Base-by-base conservation (phyloP, 1,140 invertebrate genomes). In the Idris sp. region DNA sequence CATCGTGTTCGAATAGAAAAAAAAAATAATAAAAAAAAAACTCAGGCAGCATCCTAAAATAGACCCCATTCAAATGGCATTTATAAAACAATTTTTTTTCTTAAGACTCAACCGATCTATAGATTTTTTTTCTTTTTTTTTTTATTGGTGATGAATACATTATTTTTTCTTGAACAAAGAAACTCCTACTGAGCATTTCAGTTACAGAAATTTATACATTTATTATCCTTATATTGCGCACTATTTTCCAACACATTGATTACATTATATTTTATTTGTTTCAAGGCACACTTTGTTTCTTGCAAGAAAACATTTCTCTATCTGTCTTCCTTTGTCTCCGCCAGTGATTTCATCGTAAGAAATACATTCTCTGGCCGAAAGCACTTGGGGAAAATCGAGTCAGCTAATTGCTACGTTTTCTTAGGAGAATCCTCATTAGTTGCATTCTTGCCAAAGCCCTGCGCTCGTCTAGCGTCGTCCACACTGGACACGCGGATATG, bases 351-450 rank as follows among this genome's bases (percentile, higher is more conserved):
- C 62, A n/a, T 59, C 31, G 28, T 11, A 59, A 64, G 58, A 81
- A 71, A 83, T 81, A 80, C 81, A 83, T 82, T 78, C 76, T 69
- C 31, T 56, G 35, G 67, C 77, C 76, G 79, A 74, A 68, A 81
- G 77, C 67, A 72, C 68, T 65, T 53, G 72, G 67, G 56, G 75
- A 77, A 79, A 82, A 82, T 81, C 79, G 77, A 77, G 69, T 61
- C 64, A 67, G 79, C 81, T 85, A 85, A 85, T 85, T 83, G 84
- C 81, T 80, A 61, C 58, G 68, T 71, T 79, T 74, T 76, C 81
- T 80, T 76, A 69, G 53, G 53, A 74, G 77, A 79, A 75, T 78
- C 73, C 76, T 75, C 76, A 53, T 79, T 78, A 74, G 68, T 78
- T 62, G 64, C 76, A 74, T 81, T 79, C 72, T 69, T 76, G 25